Conservation (phyloP, 1,140 invertebrate genomes). For the Drosophila arizonae region DNA sequence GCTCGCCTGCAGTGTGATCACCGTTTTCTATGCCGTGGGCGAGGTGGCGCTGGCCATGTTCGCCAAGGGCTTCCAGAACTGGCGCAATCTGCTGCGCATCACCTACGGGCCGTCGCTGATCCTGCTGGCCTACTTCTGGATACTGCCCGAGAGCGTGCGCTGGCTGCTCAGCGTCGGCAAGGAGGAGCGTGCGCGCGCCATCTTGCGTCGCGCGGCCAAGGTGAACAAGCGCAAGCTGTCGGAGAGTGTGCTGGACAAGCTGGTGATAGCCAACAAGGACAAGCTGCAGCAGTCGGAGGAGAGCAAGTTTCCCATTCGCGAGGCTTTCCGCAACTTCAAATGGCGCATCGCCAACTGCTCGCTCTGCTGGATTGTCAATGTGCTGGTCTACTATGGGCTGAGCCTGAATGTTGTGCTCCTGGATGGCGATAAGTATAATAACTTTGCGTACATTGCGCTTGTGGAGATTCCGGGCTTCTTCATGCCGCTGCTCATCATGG, state of each 20-base stretch:
- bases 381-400: slow-evolving; percentile 92
- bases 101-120: slow-evolving; percentile 87
- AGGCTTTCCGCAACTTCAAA: slow-evolving; percentile 85
- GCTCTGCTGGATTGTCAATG: slow-evolving; percentile 88
- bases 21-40: slow-evolving; percentile 88
- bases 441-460: slow-evolving; percentile 88
- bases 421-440: slow-evolving; percentile 88
- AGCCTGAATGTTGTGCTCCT: slow-evolving; percentile 91
- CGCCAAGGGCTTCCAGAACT: slow-evolving; percentile 88
- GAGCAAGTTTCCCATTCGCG: slow-evolving; percentile 82
- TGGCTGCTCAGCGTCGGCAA: slow-evolving; percentile 90
- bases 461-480: slow-evolving; percentile 90
- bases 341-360: slow-evolving; percentile 86
- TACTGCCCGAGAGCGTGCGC: slow-evolving; percentile 87
- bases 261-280: slow-evolving; percentile 76
- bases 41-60: slow-evolving; percentile 87
- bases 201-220: slow-evolving; percentile 86
- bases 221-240: slow-evolving; percentile 87
- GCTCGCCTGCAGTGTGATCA: slow-evolving; percentile 88
- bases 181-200: slow-evolving; percentile 85
- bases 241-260: slow-evolving; percentile 84
- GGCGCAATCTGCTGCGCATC: slow-evolving; percentile 87
- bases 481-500: slow-evolving; percentile 86
- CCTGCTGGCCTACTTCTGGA: slow-evolving; percentile 85
- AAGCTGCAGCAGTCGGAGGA: slow-evolving; percentile 77